A percentile compares a stretch with the other conserved stretches of the same genome.
Conservation (phyloP, 2,888 invertebrate genomes). For the Helleia helle region DNA sequence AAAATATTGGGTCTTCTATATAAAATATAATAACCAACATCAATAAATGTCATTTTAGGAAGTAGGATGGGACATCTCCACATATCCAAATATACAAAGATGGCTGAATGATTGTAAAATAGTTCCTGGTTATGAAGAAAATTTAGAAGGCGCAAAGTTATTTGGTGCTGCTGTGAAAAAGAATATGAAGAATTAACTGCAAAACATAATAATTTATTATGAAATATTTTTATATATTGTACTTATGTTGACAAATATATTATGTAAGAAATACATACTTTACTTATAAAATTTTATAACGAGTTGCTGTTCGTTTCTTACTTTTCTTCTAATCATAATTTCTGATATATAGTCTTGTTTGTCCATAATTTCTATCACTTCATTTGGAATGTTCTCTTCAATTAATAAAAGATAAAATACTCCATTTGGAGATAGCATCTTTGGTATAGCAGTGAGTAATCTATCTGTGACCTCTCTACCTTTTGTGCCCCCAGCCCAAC, state of each 20-base stretch:
- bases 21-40: no score
- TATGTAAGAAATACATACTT: slow-evolving; percentile 21
- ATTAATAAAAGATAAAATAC: slow-evolving; percentile 91
- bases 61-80: slow-evolving; percentile 71
- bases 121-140: slow-evolving; percentile 75
- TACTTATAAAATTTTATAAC: slow-evolving; percentile 80
- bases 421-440: slow-evolving; percentile 82
- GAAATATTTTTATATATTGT: slow-evolving; percentile 14
- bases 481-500: slow-evolving; percentile 86
- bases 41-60: no score
- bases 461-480: slow-evolving; percentile 85
- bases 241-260: slow-evolving; percentile 15
- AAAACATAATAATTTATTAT: slow-evolving; percentile 13
- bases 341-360: slow-evolving; percentile 73
- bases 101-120: slow-evolving; percentile 75
- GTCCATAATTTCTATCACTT: slow-evolving; percentile 77
- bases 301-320: slow-evolving; percentile 90
- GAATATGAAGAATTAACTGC: slow-evolving; percentile 42
- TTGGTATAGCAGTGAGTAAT: slow-evolving; percentile 79
- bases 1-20: no score
- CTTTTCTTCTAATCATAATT: slow-evolving; percentile 80
- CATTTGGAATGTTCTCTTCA: slow-evolving; percentile 88
- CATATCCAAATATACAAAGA: slow-evolving; percentile 70
- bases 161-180: slow-evolving; percentile 74
- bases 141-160: slow-evolving; percentile 71